A percentile compares a stretch with the other conserved stretches of the same genome.
Conservation (phyloP, 1,140 invertebrate species). For the Sinonovacula constricta region DNA sequence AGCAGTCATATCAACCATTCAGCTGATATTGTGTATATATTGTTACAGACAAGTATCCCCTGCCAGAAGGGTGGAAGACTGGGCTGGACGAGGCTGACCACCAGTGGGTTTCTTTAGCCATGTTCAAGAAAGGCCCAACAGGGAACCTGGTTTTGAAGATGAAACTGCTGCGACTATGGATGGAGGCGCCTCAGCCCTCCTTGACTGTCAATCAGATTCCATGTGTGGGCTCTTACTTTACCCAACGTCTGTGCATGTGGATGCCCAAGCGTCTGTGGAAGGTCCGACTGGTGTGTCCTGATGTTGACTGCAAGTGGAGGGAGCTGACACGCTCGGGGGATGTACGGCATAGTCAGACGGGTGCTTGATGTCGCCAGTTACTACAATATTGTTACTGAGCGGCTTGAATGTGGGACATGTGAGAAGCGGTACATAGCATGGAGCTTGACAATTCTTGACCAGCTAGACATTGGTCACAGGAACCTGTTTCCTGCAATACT, state of each 20-base stretch:
- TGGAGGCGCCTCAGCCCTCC: conserved; percentile 4
- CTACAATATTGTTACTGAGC: neutral
- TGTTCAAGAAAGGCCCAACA: neutral
- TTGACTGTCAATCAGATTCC: neutral
- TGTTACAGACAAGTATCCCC: neutral
- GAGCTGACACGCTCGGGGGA: neutral
- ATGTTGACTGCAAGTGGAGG: neutral
- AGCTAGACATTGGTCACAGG: conserved; percentile 19
- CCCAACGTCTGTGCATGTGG: neutral
- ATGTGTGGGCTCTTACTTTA: neutral
- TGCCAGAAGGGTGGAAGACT: neutral
- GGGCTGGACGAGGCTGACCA: neutral
- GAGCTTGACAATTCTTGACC: neutral
- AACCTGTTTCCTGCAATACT: conserved; percentile 1
- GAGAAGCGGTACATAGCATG: neutral
- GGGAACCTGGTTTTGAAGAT: neutral
- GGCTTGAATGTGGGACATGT: neutral
- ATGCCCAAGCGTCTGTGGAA: conserved; percentile 6
- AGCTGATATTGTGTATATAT: too few species aligned
- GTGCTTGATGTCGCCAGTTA: neutral
- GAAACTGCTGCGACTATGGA: neutral
- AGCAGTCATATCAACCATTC: too few species aligned
- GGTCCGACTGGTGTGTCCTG: neutral
- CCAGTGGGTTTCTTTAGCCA: neutral
- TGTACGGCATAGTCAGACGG: neutral